Conservation (phyloP, 2,797 vertebrate species). For the Cossypha polioptera region DNA sequence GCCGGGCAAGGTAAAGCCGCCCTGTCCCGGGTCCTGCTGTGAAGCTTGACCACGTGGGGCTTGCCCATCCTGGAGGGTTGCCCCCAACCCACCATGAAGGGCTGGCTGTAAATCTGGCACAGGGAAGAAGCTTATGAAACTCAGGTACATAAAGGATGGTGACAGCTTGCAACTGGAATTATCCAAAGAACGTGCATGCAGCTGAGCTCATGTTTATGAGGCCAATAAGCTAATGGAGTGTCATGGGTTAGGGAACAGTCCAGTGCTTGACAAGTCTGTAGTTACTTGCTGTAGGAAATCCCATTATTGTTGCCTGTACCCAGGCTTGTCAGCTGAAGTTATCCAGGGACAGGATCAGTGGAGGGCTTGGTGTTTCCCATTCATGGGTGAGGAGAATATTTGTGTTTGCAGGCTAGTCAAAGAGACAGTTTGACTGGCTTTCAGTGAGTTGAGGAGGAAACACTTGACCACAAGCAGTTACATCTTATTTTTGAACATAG, state of each 20-base stretch:
- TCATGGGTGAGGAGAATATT: not conserved
- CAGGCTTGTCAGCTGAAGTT: not conserved
- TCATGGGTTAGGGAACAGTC: not conserved
- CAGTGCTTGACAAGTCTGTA: not conserved
- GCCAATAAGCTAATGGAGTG: not conserved
- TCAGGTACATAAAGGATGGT: not conserved
- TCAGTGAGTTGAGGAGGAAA: not conserved
- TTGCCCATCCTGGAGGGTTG: fast-evolving
- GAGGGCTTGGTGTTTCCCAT: not conserved
- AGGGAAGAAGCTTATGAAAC: not conserved
- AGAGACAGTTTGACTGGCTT: not conserved
- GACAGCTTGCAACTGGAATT: not conserved
- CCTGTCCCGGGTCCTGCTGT: fast-evolving
- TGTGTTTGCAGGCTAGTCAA: not conserved
- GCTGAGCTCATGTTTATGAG: not conserved
- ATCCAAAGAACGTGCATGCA: not conserved
- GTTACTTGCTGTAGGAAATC: conserved; percentile 20
- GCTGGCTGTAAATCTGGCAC: not conserved
- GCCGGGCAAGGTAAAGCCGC: conserved; percentile 83
- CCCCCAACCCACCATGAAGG: fast-evolving
- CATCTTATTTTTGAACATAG: not conserved
- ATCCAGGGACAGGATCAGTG: not conserved
- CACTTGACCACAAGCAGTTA: not conserved
- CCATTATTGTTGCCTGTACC: not conserved
- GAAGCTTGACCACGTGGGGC: fast-evolving